Percentiles rank a stretch among this genome's conserved stretches.
Evolutionary conservation across 2,113 vertebrate species (phyloP).

Genomic region (Gasterosteus nipponicus): DNA sequence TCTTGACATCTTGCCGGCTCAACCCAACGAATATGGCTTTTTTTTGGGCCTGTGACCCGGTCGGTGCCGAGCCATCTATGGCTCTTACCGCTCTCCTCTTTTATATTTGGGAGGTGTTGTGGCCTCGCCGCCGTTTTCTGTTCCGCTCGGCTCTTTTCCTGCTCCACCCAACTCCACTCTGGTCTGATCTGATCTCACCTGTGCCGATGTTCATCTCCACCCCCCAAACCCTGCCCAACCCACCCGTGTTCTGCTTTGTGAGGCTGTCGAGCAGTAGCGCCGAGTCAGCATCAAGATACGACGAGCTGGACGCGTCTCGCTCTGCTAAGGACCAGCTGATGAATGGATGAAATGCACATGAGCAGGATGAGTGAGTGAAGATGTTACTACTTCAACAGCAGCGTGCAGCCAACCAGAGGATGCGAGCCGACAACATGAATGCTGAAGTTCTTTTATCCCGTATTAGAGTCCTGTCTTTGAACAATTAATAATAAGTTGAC

Average conservation of each 20-base stretch:
- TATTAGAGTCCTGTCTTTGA: background rate
- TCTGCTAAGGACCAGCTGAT: background rate
- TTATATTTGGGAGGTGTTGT: slow-evolving; percentile 42
- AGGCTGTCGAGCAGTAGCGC: slow-evolving; percentile 24
- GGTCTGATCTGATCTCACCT: slow-evolving; percentile 35
- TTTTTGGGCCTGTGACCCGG: background rate
- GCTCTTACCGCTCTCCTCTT: slow-evolving; percentile 44
- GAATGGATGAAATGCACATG: background rate
- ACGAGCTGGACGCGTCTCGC: background rate
- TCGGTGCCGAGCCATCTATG: slow-evolving; percentile 49
- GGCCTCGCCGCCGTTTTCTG: slow-evolving; percentile 33
- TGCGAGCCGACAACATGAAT: background rate
- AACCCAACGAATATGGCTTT: slow-evolving; percentile 53
- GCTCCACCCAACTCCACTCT: slow-evolving; percentile 51
- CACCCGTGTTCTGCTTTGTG: slow-evolving; percentile 7
- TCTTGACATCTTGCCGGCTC: slow-evolving; percentile 62
- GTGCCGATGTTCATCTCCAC: slow-evolving; percentile 36
- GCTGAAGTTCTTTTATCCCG: background rate
- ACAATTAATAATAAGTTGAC: background rate
- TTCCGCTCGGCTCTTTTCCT: slow-evolving; percentile 1
- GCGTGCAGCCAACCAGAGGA: background rate
- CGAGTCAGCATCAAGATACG: slow-evolving; percentile 14
- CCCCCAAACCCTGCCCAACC: background rate
- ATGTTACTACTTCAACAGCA: too few species aligned
- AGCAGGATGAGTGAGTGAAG: background rate